Base-by-base conservation (phyloP, 2,113 vertebrate species). In the Apaloderma vittatum region DNA sequence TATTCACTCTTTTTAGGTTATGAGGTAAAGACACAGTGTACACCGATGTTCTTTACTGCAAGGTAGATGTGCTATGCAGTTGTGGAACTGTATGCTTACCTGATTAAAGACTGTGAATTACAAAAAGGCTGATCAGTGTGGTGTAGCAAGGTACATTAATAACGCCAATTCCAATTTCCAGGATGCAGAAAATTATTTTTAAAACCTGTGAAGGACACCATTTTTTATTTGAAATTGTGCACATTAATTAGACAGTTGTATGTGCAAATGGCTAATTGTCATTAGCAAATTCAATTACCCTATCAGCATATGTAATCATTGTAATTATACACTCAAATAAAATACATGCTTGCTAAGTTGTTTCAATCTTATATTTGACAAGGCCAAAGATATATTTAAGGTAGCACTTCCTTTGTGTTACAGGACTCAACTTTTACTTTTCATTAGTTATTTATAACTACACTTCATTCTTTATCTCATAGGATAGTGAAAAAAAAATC, bases 381-480 rank as follows among this genome's bases (percentile, higher is more conserved):
- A 57, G 34, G 16, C 20, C 34, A 58, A 88, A 73, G 70, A 36
- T 17, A 11, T 34, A 63, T 34, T 83, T 91, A 78, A 92, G 37
- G n/a, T 88, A 66, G 20, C 23, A 66, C 7, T 24, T 62, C 70
- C 32, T 19, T n/a, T 77, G 8, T 43, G 58, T 40, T 79, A 45
- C 5, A 82, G 3, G 2, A 20, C 19, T 43, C 27, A 57, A 23
- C 18, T 89, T 86, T 34, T 62, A 45, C 8, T 71, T 67, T 24
- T 1, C 32, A n/a, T 67, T 61, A 58, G 65, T 76, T 80, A 80
- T 62, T 97, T 92, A 86, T 19, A 77, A 71, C 37, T 55, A 78
- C 46, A 15, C n/a, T 93, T 95, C 58, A 67, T 86, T 81, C 91
- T 88, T 93, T 91, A 70, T 63, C 24, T 94, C 54, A 88, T 34